A percentile compares a stretch with the other conserved stretches of the same genome.
phyloP scores from a whole-genome alignment of 2,113 vertebrate genomes.

The Nycticorax nycticorax region DNA sequence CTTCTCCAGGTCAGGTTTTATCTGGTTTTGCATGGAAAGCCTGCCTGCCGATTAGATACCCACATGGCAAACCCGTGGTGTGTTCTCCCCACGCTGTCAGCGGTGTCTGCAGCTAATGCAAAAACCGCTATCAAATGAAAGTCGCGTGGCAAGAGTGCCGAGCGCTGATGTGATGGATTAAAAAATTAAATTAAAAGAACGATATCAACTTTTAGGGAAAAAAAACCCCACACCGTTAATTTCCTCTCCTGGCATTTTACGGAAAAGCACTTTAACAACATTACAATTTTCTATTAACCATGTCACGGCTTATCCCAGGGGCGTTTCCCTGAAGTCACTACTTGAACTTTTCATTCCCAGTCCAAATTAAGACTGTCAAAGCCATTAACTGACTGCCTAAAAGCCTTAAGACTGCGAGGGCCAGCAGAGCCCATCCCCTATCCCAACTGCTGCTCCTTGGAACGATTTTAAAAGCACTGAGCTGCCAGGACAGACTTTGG shows the following conservation, averaged over 20 bases:
- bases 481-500: neutral
- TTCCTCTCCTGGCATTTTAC: neutral
- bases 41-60: neutral
- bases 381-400: neutral
- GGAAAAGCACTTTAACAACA: constrained; percentile 39
- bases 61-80: rapidly evolving
- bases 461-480: neutral
- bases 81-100: neutral
- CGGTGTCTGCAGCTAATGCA: neutral
- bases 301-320: constrained; percentile 10
- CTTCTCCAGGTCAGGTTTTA: rapidly evolving
- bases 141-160: neutral
- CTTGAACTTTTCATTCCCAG: constrained; percentile 18
- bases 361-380: constrained; percentile 34
- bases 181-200: constrained; percentile 1
- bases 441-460: neutral
- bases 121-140: neutral
- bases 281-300: constrained; percentile 19
- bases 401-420: neutral
- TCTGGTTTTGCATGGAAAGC: neutral
- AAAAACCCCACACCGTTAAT: neutral
- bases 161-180: neutral
- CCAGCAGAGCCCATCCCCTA: neutral
- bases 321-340: neutral
- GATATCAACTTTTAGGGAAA: neutral